A percentile compares a stretch with the other conserved stretches of the same genome.
phyloP scores from a whole-genome alignment of 2,797 vertebrate species.

The Peromyscus attwateri region DNA sequence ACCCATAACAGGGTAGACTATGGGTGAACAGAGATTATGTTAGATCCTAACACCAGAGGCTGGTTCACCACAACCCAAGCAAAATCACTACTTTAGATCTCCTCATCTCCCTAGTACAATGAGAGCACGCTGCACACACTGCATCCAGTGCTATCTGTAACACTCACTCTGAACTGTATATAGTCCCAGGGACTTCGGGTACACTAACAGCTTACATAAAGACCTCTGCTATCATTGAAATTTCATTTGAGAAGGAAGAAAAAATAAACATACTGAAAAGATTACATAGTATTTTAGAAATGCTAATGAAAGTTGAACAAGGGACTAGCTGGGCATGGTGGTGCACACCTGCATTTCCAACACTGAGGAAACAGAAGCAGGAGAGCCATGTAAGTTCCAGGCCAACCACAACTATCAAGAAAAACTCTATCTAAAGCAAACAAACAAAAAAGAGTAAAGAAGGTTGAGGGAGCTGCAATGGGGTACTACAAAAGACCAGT shows the following conservation, averaged over 20 bases:
- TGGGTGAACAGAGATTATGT: not conserved
- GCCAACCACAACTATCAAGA: not conserved
- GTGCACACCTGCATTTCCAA: not conserved
- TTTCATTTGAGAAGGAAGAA: constrained; percentile 10
- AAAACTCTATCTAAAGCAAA: not conserved
- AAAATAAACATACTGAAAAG: not conserved
- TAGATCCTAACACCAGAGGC: not conserved
- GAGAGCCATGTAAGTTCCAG: not conserved
- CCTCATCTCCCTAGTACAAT: not conserved
- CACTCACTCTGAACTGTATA: not conserved
- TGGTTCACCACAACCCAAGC: not conserved
- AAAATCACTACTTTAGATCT: not conserved
- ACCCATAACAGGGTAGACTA: not conserved
- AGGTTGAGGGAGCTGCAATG: not conserved
- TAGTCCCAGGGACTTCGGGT: not conserved
- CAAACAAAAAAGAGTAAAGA: not conserved
- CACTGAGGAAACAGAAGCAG: not conserved
- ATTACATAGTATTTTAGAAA: not conserved
- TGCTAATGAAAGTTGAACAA: not conserved
- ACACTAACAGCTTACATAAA: not conserved
- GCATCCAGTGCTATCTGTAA: not conserved
- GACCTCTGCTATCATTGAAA: not conserved
- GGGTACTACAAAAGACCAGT: not conserved
- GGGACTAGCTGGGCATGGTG: not conserved
- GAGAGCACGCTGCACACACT: not conserved